phyloP scores from a whole-genome alignment of 92 coral and sea anemone genomes.

The Ricordea florida region DNA sequence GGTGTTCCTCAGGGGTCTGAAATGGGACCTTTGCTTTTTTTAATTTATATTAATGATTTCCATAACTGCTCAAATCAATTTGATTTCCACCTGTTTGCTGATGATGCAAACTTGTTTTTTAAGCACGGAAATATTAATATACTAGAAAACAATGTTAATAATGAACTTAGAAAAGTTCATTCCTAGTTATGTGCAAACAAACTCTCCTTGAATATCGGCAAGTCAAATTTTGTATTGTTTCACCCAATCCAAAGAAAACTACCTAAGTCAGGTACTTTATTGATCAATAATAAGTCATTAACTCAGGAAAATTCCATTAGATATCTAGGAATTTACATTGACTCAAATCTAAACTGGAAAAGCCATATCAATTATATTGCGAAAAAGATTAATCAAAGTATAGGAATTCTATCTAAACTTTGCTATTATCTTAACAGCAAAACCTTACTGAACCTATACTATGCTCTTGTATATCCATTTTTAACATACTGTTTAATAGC shows the following conservation, averaged over 20 bases:
- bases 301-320: slow-evolving; percentile 12
- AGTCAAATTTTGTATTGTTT: not conserved
- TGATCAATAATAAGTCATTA: not conserved
- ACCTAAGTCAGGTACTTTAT: not conserved
- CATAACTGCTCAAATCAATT: too few species aligned
- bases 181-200: too few species aligned
- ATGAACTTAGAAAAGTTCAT: too few species aligned
- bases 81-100: too few species aligned
- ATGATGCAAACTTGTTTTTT: too few species aligned
- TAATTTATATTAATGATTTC: too few species aligned
- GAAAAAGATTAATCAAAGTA: slow-evolving; percentile 25
- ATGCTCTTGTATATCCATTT: slow-evolving; percentile 5
- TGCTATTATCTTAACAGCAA: slow-evolving; percentile 7
- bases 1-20: too few species aligned
- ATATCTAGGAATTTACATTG: slow-evolving; percentile 4
- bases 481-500: slow-evolving; percentile 3
- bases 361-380: slow-evolving; percentile 6
- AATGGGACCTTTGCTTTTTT: too few species aligned
- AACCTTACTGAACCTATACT: not conserved
- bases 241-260: not conserved
- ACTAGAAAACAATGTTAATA: too few species aligned
- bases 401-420: slow-evolving; percentile 20
- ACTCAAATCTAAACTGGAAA: slow-evolving; percentile 19
- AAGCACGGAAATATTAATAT: too few species aligned
- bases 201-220: too few species aligned